Conservation (phyloP, 1,140 invertebrate species). For the Drosophila punjabiensis region DNA sequence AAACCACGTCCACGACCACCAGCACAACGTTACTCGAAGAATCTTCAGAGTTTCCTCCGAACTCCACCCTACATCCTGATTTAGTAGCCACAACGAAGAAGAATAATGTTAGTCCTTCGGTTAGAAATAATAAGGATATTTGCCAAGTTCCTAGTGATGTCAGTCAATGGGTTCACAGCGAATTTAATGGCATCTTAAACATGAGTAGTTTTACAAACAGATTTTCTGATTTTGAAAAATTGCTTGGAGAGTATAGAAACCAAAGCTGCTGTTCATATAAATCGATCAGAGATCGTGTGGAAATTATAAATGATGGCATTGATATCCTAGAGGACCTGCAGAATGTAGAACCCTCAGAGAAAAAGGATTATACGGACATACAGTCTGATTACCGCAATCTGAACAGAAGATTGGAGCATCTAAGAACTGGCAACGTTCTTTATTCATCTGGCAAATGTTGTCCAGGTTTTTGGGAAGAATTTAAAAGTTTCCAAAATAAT, state of each 20-base stretch:
- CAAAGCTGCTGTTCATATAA: slow-evolving; percentile 45
- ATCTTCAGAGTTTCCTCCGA: neutral
- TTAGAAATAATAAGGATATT: neutral
- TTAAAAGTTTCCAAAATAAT: neutral
- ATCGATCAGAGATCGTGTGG: slow-evolving; percentile 50
- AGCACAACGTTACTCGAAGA: neutral
- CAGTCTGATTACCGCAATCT: slow-evolving; percentile 35
- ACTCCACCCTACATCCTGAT: neutral
- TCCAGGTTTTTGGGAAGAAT: neutral
- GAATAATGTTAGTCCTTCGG: neutral
- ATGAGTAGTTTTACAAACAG: slow-evolving; percentile 1
- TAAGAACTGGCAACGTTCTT: slow-evolving; percentile 9
- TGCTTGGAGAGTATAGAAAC: neutral
- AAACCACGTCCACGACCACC: neutral
- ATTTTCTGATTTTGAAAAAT: neutral
- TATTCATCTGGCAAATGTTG: slow-evolving; percentile 31
- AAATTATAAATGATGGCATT: slow-evolving; percentile 52
- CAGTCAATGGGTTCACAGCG: slow-evolving; percentile 41
- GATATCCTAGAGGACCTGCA: slow-evolving; percentile 36
- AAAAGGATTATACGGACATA: neutral
- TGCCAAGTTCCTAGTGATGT: neutral
- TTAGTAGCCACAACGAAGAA: neutral
- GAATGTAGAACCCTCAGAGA: neutral
- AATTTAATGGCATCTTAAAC: neutral
- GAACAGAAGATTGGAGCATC: slow-evolving; percentile 22